Evolutionary conservation across 2,888 invertebrate species (phyloP), one percentile per base, ranked within the genome.

Genomic region (Dorcus parallelipipedus): DNA sequence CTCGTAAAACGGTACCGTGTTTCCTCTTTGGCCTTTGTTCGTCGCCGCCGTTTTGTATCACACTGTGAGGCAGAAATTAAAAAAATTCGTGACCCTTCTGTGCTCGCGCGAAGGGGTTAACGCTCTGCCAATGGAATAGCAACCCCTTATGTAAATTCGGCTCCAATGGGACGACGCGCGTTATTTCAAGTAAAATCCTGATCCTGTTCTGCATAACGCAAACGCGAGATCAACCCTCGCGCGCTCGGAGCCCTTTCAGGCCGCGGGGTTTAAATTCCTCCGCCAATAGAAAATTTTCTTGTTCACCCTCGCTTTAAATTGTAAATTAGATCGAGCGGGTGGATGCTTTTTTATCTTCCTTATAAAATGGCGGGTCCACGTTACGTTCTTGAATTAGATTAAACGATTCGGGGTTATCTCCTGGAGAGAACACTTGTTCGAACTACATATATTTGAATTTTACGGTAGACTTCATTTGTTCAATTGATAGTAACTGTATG

Each of bases 281-380:
- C 56, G 52, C 74, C 74, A 74, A 74, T 73, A 56, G 52, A 49
- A 53, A n/a, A 8, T 26, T 50, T 20, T 54, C 48, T 52, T 62
- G 56, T 54, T 55, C 66, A 64, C 72, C 71, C 72, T 69, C 64
- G 60, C 72, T 64, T 74, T 73, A 73, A 74, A 73, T 71, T 73
- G 71, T 68, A 73, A 73, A 73, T 73, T 68, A 59, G 56, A 63
- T 61, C 33, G 48, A 53, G 58, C 56, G 42, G 10, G 45, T 10
- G 9, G 54, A 38, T 14, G n/a, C 45, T 45, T 54, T 49, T 43
- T 54, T 55, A 14, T 38, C 38, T 33, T 47, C 17, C 48, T 48
- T 54, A 49, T 38, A 64, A 60, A 55, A 50, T 50, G 55, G 49
- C 52, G 56, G 43, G 9, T 45, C 45, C 14, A 45, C 2, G 6